A percentile compares a stretch with the other conserved stretches of the same genome.
Conservation (phyloP, 2,797 vertebrate species). For the Amblyraja radiata region DNA sequence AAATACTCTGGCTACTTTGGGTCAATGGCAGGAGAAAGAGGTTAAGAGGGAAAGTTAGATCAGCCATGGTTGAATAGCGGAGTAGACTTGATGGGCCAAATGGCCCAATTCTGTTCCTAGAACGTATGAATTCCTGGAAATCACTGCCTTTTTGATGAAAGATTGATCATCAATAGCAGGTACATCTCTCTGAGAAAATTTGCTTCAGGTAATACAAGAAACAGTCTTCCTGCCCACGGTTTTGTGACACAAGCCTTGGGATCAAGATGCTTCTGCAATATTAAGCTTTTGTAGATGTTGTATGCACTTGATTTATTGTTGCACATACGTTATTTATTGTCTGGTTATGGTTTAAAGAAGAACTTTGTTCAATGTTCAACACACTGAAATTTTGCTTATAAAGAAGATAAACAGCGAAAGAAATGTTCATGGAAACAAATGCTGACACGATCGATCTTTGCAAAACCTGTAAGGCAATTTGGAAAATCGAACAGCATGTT, state of each 20-base stretch:
- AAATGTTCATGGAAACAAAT: not conserved
- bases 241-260: not conserved
- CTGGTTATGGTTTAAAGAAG: not conserved
- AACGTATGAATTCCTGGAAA: not conserved
- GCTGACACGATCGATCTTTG: not conserved
- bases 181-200: not conserved
- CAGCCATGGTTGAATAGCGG: no score
- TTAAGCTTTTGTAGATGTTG: not conserved
- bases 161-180: not conserved
- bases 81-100: no score
- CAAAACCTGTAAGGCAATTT: not conserved
- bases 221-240: not conserved
- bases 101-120: no score
- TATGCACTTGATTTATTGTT: not conserved
- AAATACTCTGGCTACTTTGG: no score
- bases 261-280: not conserved
- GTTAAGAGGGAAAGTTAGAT: no score
- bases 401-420: not conserved
- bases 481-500: not conserved
- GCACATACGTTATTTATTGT: not conserved
- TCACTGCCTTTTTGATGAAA: not conserved
- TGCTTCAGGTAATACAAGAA: not conserved
- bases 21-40: no score
- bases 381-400: not conserved
- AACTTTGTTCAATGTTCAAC: not conserved